Conservation (phyloP, 2,888 invertebrate species). For the Stegana nigrithorax region DNA sequence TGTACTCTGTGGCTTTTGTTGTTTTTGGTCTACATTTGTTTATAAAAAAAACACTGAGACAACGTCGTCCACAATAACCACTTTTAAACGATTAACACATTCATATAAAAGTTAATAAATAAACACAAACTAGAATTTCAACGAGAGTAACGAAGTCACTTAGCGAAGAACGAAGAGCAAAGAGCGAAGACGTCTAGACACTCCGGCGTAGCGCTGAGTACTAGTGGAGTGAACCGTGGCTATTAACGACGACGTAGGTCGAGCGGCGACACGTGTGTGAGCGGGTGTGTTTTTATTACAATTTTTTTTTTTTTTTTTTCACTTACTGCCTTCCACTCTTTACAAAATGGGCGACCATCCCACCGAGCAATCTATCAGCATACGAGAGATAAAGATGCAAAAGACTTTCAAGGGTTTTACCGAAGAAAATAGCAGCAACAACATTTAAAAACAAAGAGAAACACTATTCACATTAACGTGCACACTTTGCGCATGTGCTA, state of each 20-base stretch:
- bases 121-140: slow-evolving; percentile 13
- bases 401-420: neutral
- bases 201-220: slow-evolving; percentile 31
- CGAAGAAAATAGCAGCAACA: too few species aligned
- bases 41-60: neutral
- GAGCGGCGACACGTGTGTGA: neutral
- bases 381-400: neutral
- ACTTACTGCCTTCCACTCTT: neutral
- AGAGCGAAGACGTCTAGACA: slow-evolving; percentile 48
- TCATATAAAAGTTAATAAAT: slow-evolving; percentile 14
- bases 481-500: too few species aligned
- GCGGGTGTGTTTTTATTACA: neutral
- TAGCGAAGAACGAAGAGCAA: slow-evolving; percentile 24
- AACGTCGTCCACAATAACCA: slow-evolving; percentile 9
- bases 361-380: neutral
- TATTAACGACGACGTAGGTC: neutral
- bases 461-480: too few species aligned
- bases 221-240: neutral
- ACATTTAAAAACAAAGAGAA: too few species aligned
- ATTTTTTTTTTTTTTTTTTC: neutral
- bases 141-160: slow-evolving; percentile 32
- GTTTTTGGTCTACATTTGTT: neutral
- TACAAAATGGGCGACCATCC: neutral
- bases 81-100: too few species aligned
- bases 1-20: too few species aligned